Evolutionary conservation across 2,113 vertebrate species (phyloP).

Genomic region (Pterocles orientalis): DNA sequence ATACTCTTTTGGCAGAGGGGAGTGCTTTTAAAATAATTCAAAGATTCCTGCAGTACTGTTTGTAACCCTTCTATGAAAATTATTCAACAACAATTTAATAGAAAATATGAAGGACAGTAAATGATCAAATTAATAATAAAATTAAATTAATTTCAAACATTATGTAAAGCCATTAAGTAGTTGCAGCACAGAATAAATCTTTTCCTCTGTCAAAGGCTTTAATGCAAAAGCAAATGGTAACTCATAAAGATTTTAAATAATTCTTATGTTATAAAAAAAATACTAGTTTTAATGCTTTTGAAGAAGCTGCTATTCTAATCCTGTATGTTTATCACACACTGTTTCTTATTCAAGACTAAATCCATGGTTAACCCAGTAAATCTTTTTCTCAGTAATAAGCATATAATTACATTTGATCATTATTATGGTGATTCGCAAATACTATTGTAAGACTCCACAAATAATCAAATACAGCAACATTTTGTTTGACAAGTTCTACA

Average conservation of each 20-base stretch:
- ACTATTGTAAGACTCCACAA: neutral
- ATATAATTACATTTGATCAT: constrained; percentile 27
- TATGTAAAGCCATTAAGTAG: neutral
- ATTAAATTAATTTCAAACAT: neutral
- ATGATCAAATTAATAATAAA: too few species aligned
- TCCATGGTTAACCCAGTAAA: neutral
- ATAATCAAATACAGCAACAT: neutral
- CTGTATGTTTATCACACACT: neutral
- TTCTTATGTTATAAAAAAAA: neutral
- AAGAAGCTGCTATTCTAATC: constrained; percentile 14
- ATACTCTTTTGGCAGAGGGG: neutral
- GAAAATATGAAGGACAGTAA: neutral
- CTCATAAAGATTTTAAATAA: neutral
- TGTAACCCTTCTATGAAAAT: neutral
- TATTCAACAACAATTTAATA: neutral
- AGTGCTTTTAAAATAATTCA: neutral
- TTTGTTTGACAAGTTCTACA: neutral
- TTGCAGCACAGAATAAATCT: neutral
- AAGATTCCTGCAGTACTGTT: neutral
- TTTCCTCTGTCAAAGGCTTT: neutral
- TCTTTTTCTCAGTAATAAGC: neutral
- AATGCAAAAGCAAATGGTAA: neutral
- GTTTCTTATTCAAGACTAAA: neutral
- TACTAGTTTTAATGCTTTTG: neutral
- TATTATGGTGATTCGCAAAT: neutral